Evolutionary conservation across 1,140 invertebrate genomes (phyloP), one percentile per base, ranked within the genome.

Genomic region (Panonychus citri): DNA sequence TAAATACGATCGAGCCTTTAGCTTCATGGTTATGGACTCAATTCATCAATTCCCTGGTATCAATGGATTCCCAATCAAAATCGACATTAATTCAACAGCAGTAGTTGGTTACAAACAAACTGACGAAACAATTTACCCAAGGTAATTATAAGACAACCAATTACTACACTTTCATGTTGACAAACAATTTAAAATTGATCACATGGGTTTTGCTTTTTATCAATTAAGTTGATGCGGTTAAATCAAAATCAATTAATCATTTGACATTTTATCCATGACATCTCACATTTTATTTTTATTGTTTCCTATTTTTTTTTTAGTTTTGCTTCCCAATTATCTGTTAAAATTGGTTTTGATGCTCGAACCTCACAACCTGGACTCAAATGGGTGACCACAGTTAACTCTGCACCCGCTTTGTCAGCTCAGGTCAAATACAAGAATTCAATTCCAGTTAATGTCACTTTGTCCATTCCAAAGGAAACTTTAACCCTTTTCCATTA

Each of bases 1-100:
- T 5, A 24, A 17, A n/a, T 40, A 49, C 21, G 58, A 59, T 48
- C 46, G 57, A 50, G 52, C 55, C 3, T 57, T 60, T 40, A 42
- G 50, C 12, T 27, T 50, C 34, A 53, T 34, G 3, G 46, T 50
- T n/a, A 30, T 59, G 13, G 50, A 59, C 21, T 28, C 37, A 21
- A 37, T 52, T 19, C 21, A 34, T 24, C 24, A 48, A n/a, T n/a
- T 59, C 15, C 58, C 58, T 12, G 19, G 58, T 2, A 17, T 48
- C n/a, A 57, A 51, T 25, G 58, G 58, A n/a, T 17, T 59, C 5
- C 58, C 58, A 19, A 49, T 59, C 2, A 39, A 51, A 21, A n/a
- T 59, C 1, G 19, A 37, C 42, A n/a, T 59, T 15, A 59, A 59
- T 26, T n/a, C 28, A 7, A 58, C 58, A 13, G 21, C 59, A 27